A percentile compares a stretch with the other conserved stretches of the same genome.
Evolutionary conservation across 2,888 invertebrate species (phyloP).

Genomic region (Oscheius myriophilus): DNA sequence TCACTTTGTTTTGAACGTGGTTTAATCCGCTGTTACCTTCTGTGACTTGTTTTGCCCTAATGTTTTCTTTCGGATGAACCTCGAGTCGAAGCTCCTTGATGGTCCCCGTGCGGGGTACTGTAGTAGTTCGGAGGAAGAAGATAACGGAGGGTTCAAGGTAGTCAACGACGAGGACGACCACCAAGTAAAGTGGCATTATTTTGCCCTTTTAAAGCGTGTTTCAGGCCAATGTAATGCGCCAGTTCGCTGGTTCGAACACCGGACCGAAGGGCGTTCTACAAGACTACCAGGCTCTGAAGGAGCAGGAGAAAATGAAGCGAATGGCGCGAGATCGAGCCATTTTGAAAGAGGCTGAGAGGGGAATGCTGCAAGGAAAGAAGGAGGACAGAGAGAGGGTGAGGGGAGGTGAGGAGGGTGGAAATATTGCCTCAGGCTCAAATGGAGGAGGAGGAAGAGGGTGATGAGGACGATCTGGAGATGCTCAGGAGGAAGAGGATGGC

Average conservation of each 20-base stretch:
- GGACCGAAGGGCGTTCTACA: constrained; percentile 57
- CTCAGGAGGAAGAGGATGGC: constrained; percentile 52
- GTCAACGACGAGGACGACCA: constrained; percentile 53
- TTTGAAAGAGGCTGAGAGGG: constrained; percentile 40
- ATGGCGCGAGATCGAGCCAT: constrained; percentile 35
- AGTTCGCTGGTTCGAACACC: constrained; percentile 40
- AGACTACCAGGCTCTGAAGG: constrained; percentile 44
- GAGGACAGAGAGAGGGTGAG: constrained; percentile 43
- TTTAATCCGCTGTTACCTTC: background rate
- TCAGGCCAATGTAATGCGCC: constrained; percentile 47
- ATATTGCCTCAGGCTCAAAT: constrained; percentile 9
- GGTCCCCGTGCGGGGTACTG: constrained; percentile 67
- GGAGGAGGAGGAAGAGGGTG: constrained; percentile 36
- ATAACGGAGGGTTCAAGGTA: constrained; percentile 48
- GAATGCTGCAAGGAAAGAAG: constrained; percentile 45
- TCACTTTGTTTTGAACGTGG: background rate
- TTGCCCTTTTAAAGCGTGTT: background rate
- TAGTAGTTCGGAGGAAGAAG: constrained; percentile 68
- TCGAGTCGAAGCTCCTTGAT: constrained; percentile 66
- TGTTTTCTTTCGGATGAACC: constrained; percentile 4
- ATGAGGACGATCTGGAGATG: constrained; percentile 54
- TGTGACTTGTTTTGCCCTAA: background rate
- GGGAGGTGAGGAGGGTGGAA: background rate
- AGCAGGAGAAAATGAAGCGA: constrained; percentile 35
- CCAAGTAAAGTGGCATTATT: constrained; percentile 26